Conservation (phyloP, 2,113 vertebrate species). For the Monarcha castaneiventris region DNA sequence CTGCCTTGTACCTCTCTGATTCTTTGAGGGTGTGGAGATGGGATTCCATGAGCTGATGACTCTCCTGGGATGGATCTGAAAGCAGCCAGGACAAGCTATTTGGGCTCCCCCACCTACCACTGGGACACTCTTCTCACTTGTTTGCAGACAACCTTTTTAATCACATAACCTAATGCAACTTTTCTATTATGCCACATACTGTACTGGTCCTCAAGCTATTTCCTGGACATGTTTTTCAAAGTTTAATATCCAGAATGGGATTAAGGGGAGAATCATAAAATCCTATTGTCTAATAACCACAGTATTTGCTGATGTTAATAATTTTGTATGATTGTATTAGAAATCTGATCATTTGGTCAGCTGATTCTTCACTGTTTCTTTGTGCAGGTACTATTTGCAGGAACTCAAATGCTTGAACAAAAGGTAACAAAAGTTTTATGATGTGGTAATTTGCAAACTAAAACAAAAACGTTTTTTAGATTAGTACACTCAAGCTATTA, state of each 20-base stretch:
- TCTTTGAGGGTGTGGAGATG: background rate
- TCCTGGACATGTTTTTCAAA: background rate
- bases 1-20: background rate
- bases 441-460: background rate
- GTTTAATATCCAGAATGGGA: background rate
- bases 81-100: background rate
- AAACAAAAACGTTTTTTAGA: background rate
- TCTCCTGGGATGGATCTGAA: background rate
- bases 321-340: background rate
- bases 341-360: background rate
- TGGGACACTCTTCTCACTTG: background rate
- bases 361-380: background rate
- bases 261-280: background rate
- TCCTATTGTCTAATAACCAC: background rate
- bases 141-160: background rate
- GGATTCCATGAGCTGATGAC: background rate
- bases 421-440: background rate
- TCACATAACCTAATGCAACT: background rate
- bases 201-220: background rate
- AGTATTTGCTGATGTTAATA: background rate
- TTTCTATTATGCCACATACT: background rate
- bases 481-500: background rate
- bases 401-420: background rate
- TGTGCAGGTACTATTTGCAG: background rate
- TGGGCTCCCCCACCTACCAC: background rate